Percentiles rank a stretch among this genome's conserved stretches.
Conservation (phyloP, 2,888 invertebrate species). For the Calliphora vomitoria region DNA sequence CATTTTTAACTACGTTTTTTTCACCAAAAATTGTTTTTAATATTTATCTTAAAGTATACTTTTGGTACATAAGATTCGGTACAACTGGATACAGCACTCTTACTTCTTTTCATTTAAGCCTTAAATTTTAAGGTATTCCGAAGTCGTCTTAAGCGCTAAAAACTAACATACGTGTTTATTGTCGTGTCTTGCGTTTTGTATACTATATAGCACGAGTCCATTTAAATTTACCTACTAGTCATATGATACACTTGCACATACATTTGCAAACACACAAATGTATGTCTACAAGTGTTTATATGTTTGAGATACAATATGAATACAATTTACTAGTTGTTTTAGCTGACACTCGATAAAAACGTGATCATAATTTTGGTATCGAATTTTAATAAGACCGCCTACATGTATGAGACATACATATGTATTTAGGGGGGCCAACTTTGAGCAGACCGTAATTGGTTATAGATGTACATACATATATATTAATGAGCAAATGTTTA, state of each 20-base stretch:
- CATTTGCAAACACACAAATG: background rate
- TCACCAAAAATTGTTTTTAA: too few species aligned
- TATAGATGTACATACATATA: background rate
- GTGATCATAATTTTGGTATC: slow-evolving; percentile 47
- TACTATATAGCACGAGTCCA: slow-evolving; percentile 15
- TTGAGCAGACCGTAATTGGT: slow-evolving; percentile 29
- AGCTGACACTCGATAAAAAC: slow-evolving; percentile 53
- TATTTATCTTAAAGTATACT: too few species aligned
- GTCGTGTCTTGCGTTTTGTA: background rate
- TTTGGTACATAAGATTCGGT: too few species aligned
- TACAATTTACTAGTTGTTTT: slow-evolving; percentile 29
- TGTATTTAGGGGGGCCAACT: slow-evolving; percentile 16
- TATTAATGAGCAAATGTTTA: background rate
- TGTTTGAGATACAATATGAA: background rate
- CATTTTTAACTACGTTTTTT: too few species aligned
- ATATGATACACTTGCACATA: slow-evolving; percentile 13
- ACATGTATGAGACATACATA: background rate
- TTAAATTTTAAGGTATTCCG: background rate
- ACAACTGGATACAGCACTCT: too few species aligned
- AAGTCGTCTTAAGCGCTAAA: background rate
- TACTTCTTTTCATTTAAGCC: background rate
- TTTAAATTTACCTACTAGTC: background rate
- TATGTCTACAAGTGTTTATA: background rate
- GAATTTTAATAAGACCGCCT: slow-evolving; percentile 9
- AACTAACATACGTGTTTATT: background rate